A percentile compares a stretch with the other conserved stretches of the same genome.
Conservation (phyloP, 2,888 invertebrate genomes). For the Rhamphomyia laevipes region DNA sequence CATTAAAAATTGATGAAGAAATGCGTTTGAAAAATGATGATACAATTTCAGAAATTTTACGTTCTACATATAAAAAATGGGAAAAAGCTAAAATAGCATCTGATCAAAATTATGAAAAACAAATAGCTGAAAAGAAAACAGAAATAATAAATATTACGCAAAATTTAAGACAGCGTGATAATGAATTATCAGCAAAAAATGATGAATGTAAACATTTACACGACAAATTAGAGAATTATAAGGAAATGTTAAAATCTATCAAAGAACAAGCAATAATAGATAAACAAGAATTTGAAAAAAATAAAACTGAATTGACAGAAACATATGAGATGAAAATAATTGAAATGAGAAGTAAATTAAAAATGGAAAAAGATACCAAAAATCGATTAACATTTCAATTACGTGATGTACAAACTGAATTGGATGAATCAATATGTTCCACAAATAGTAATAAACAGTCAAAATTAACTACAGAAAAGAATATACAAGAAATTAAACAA, state of each 20-base stretch:
- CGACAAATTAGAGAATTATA: slow-evolving; percentile 32
- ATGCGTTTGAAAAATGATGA: slow-evolving; percentile 37
- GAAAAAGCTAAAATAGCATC: slow-evolving; percentile 40
- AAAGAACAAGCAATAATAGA: slow-evolving; percentile 31
- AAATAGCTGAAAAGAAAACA: slow-evolving; percentile 37
- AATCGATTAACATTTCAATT: slow-evolving; percentile 32
- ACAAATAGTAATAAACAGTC: slow-evolving; percentile 29
- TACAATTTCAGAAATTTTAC: slow-evolving; percentile 36
- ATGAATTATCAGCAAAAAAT: slow-evolving; percentile 36
- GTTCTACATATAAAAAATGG: slow-evolving; percentile 31
- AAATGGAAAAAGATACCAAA: slow-evolving; percentile 38
- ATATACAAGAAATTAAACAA: slow-evolving; percentile 28
- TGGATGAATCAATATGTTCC: slow-evolving; percentile 29
- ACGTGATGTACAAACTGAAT: slow-evolving; percentile 28
- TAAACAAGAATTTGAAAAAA: slow-evolving; percentile 28
- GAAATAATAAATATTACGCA: slow-evolving; percentile 32
- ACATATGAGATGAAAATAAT: slow-evolving; percentile 36
- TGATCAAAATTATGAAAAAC: slow-evolving; percentile 41
- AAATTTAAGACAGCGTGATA: slow-evolving; percentile 37
- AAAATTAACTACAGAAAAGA: slow-evolving; percentile 28
- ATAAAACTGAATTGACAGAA: slow-evolving; percentile 33
- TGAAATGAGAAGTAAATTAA: slow-evolving; percentile 37
- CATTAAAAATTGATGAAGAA: slow-evolving; percentile 36
- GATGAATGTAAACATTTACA: slow-evolving; percentile 32
- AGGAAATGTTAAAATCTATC: slow-evolving; percentile 30